phyloP scores from a whole-genome alignment of 2,888 invertebrate species.

The Rhorus exstirpatorius region DNA sequence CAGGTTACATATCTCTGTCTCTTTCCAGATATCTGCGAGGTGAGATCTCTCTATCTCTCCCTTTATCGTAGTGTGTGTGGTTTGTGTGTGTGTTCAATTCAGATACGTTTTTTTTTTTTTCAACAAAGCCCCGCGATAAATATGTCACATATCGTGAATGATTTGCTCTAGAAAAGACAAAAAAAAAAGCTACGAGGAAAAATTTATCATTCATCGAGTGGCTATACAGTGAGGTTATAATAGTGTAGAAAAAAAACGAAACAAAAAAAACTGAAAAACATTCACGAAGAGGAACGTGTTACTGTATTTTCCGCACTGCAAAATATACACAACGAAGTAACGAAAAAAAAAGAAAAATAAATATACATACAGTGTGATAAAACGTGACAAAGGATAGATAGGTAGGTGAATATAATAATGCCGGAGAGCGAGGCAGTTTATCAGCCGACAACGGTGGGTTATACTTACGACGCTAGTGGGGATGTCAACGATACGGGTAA shows the following conservation, averaged over 20 bases:
- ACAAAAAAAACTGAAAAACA: background rate
- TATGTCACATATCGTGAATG: slow-evolving; percentile 3
- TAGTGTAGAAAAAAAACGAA: background rate
- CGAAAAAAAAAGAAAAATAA: slow-evolving; percentile 5
- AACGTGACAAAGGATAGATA: no score
- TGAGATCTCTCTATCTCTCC: no score
- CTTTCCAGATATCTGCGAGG: no score
- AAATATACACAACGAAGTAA: background rate
- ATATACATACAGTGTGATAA: background rate
- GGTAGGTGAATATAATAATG: slow-evolving; percentile 76
- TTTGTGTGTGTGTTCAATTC: background rate
- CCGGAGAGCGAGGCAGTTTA: slow-evolving; percentile 85
- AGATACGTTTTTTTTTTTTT: background rate
- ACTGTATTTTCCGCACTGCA: background rate
- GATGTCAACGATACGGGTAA: slow-evolving; percentile 76
- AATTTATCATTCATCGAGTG: background rate
- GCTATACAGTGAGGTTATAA: background rate
- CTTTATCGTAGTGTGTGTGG: no score
- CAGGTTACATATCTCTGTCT: no score
- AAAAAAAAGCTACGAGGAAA: background rate
- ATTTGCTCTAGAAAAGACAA: slow-evolving; percentile 3
- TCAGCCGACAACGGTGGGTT: slow-evolving; percentile 85
- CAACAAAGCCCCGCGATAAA: slow-evolving; percentile 8
- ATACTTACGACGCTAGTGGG: slow-evolving; percentile 82
- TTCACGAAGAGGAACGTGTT: background rate